phyloP scores from a whole-genome alignment of 1,140 invertebrate species.

The Diachasma alloeum region DNA sequence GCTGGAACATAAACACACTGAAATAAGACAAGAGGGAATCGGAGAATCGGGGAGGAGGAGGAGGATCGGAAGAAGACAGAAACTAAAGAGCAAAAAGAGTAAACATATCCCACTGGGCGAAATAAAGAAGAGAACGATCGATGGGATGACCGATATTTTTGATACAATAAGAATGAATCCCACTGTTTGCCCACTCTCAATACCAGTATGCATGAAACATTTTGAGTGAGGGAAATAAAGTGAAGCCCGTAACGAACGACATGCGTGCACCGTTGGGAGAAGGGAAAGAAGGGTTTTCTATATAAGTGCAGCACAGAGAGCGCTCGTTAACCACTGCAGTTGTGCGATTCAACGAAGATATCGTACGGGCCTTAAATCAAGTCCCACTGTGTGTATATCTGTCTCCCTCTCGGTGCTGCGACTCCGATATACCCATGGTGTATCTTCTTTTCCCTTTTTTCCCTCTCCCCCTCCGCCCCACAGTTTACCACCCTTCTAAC shows the following conservation, averaged over 20 bases:
- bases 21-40: background rate
- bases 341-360: conserved; percentile 58
- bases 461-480: background rate
- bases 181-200: background rate
- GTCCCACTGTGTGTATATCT: conserved; percentile 37
- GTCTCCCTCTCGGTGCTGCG: conserved; percentile 19
- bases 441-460: background rate
- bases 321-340: conserved; percentile 56
- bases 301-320: conserved; percentile 21
- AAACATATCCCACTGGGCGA: background rate
- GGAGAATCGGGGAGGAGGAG: background rate
- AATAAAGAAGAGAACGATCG: background rate
- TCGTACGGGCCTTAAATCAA: conserved; percentile 61
- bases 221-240: conserved; percentile 30
- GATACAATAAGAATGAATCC: background rate
- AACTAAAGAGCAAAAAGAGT: background rate
- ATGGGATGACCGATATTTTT: background rate
- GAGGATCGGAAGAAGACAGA: background rate
- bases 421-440: background rate
- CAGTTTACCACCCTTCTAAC: conserved; percentile 29
- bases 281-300: conserved; percentile 21
- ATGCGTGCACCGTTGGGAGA: conserved; percentile 22
- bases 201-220: conserved; percentile 6
- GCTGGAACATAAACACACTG: background rate
- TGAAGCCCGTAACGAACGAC: conserved; percentile 29